Evolutionary conservation across 2,888 invertebrate species (phyloP).

Genomic region (Agrilus mali): DNA sequence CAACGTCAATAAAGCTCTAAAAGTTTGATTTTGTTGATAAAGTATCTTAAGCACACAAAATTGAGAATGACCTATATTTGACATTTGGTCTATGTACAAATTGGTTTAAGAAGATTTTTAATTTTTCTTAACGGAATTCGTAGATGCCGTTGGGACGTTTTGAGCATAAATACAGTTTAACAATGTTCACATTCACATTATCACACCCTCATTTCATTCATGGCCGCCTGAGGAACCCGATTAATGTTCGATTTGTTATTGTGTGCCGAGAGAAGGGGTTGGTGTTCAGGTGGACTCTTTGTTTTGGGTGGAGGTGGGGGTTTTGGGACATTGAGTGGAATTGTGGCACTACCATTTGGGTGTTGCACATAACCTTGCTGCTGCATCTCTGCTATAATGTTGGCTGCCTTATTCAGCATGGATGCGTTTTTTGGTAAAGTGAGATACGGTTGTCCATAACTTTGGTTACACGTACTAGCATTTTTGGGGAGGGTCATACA

Average conservation of each 20-base stretch:
- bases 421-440: slow-evolving; percentile 49
- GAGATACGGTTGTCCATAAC: slow-evolving; percentile 29
- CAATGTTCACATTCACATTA: slow-evolving; percentile 24
- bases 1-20: neutral
- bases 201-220: slow-evolving; percentile 88
- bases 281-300: slow-evolving; percentile 44
- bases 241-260: slow-evolving; percentile 37
- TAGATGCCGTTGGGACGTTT: slow-evolving; percentile 20
- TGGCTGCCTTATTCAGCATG: slow-evolving; percentile 35
- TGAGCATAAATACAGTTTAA: slow-evolving; percentile 13
- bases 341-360: slow-evolving; percentile 45
- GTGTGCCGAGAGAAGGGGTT: slow-evolving; percentile 37
- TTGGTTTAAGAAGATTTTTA: too few relatives aligned
- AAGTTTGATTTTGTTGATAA: too few relatives aligned
- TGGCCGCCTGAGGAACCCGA: slow-evolving; percentile 67
- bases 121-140: slow-evolving; percentile 7
- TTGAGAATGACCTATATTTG: too few relatives aligned
- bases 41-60: too few relatives aligned
- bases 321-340: slow-evolving; percentile 42
- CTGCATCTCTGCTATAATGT: slow-evolving; percentile 43
- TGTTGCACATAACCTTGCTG: slow-evolving; percentile 46
- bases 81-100: too few relatives aligned
- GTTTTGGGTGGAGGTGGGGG: slow-evolving; percentile 44
- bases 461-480: slow-evolving; percentile 29
- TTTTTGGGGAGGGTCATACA: slow-evolving; percentile 40